Base-by-base conservation (phyloP, 2,113 vertebrate genomes). In the Nannobrachium achirus region DNA sequence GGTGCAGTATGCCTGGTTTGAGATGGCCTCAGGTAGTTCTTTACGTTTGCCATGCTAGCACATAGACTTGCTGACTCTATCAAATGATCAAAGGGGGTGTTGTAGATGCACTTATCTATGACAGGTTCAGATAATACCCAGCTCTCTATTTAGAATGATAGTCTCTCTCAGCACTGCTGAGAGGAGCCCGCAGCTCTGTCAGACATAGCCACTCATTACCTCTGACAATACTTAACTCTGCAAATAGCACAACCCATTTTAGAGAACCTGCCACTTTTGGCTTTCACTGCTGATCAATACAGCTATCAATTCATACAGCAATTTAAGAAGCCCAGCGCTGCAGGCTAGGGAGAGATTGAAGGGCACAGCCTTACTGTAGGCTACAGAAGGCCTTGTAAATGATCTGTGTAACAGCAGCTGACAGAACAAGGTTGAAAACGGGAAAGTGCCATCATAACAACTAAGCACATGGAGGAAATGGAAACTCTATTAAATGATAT, bases 271-370 rank as follows among this genome's bases (percentile, higher is more conserved):
- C 56, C 66, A 60, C 69, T 75, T 79, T 85, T 57, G 66, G 78
- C 70, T 72, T 72, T 83, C 82, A 72, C 63, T 13, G 60, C 78
- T 73, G 72, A 86, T 88, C 86, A 84, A 87, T 87, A 75, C 25
- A 0, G 56, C 62, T 70, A 67, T 87, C 82, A 70, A 84, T 83
- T 74, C 63, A 78, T 69, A 52, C 69, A 81, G 78, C 52, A 76
- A 66, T 56, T 55, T 2, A 20, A 72, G 75, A 69, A 67, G 50
- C 16, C 59, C 65, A 52, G 70, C 66, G 68, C 76, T 66, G 67
- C n/a, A 60, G 52, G 76, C 73, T 63, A 25, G 56, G 74, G 75
- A 75, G 74, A 78, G 60, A 82, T 85, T 82, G 79, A 81, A 82
- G 75, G 61, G 55, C 42, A 33, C 19, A 45, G 64, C 84, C 68